Percentiles rank a stretch among this genome's conserved stretches.
phyloP scores from a whole-genome alignment of 1,140 invertebrate species.

The Lasioglossum albipes region DNA sequence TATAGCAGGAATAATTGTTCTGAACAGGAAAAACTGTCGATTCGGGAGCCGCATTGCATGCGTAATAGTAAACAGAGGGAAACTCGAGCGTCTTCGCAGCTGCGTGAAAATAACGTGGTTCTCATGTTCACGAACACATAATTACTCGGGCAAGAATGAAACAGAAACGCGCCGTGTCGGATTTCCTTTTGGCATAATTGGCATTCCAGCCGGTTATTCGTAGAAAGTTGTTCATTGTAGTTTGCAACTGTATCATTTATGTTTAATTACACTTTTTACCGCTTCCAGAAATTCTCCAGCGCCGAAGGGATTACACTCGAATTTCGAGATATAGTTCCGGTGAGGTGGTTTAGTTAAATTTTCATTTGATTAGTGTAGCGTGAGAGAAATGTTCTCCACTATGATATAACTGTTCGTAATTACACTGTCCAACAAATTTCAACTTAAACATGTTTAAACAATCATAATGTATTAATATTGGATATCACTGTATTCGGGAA shows the following conservation, averaged over 20 bases:
- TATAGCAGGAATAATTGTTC: background rate
- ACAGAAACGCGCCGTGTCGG: background rate
- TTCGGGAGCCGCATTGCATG: background rate
- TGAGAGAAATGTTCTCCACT: too few species aligned
- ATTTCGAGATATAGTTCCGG: background rate
- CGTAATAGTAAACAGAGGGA: background rate
- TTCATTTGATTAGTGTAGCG: too few species aligned
- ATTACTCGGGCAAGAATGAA: constrained; percentile 1
- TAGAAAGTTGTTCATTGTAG: constrained; percentile 8
- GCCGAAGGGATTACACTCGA: background rate
- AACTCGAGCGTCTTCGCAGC: background rate
- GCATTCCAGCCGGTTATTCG: background rate
- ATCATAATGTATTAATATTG: too few species aligned
- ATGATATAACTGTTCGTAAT: too few species aligned
- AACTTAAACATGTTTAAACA: too few species aligned
- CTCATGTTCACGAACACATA: background rate
- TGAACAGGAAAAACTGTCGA: background rate
- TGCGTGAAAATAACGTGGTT: background rate
- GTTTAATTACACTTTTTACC: background rate
- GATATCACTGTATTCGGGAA: too few species aligned
- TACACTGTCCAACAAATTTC: too few species aligned
- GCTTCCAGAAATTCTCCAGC: background rate
- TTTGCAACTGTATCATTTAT: background rate
- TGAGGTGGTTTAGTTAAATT: too few species aligned
- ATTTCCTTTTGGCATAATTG: background rate